Base-by-base conservation (phyloP, 2,113 vertebrate species). In the Tamias sibiricus region DNA sequence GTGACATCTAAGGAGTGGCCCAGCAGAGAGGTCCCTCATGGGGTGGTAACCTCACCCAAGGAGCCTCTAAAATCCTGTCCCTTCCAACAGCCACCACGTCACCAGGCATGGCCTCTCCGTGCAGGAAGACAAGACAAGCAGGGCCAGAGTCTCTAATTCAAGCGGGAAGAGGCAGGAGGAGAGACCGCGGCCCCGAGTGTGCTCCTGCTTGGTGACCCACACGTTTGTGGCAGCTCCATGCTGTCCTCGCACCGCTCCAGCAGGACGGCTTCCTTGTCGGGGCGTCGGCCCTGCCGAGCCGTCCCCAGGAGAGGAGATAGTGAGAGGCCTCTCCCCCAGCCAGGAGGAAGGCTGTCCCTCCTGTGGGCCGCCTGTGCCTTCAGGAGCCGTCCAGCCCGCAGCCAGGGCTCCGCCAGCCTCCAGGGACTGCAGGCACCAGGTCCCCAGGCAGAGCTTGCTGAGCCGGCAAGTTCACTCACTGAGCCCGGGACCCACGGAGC, bases 311-410 rank as follows among this genome's bases (percentile, higher is more conserved):
- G 20, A 8, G 6, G 49, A 76, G 66, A n/a, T 12, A 57, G 68
- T 32, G 52, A 62, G 59, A 49, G 17, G 37, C 8, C 64, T 37
- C 47, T 74, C 57, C 30, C 19, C 32, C 4, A 30, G 22, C 24
- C 10, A 42, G 59, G 71, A 91, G 42, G 42, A 68, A 75, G 32
- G 16, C 28, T 52, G 10, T 9, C 11, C 28, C 22, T 19, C 6
- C 2, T 19, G 2, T 12, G 0, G 0, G 2, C 59, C 8, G 8
- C 35, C 40, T 22, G 49, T 20, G 47, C 22, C 28, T 52, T 69
- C 40, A 12, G 42, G 72, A 82, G 89, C 13, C 24, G 2, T 42
- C 49, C 49, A 7, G 57, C 44, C 66, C 24, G 57, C 44, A 40
- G 14, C 72, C n/a, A 37, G n/a, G n/a, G n/a, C n/a, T n/a, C n/a